Base-by-base conservation (phyloP, 2,888 invertebrate genomes). In the Pantelozetes paolii region DNA sequence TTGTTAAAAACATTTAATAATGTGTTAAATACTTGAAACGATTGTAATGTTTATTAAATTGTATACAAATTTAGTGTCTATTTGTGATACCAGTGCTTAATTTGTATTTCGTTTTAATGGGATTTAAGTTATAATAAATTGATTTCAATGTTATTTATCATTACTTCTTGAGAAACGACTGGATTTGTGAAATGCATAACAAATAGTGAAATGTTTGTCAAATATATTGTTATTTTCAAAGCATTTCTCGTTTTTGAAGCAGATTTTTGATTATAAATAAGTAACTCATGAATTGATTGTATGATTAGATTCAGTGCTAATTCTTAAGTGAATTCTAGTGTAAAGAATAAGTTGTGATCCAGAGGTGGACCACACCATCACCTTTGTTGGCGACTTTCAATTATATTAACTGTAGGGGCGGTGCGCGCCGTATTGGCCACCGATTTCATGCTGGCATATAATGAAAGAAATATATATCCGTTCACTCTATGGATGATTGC, bases 391-490 rank as follows among this genome's bases (percentile, higher is more conserved):
- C 26, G 62, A 30, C 5, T 42, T 67, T 67, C 62, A 62, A 62
- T 62, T 62, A 62, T 32, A 26, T 32, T 67, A 67, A 67, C 67
- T 67, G 32, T 67, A 42, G 20, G 67, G 67, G 42, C 67, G 67
- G 67, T 40, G n/a, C n/a, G 40, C 36, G 54, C 9, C 36, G 9
- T 20, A n/a, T 67, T 36, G 42, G 67, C 67, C 32, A 67, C 67
- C 23, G 32, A 42, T 42, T 40, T 67, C 67, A 67, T 67, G 64
- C 36, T 64, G 67, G 67, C 42, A 42, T 42, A 42, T 67, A 67
- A 67, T 42, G 3, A 40, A 67, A 40, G 40, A 67, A 67, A 42
- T 28, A 30, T 62, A 23, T 42, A 42, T 67, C 42, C 42, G 36
- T 42, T 67, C 42, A 67, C 23, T 67, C 13, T 40, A 42, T 26